These are phyloP conservation scores for Drosophila melanogaster DNA, from an alignment of 1,140 invertebrate genomes.

Conservation along the genomic window Release_6_plus_ISO1_MT NT_033779.5:22011001-22011500, in stretches of 20 bases:
- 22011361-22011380: constrained; percentile 34
- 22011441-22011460: constrained; percentile 69
- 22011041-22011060: too few relatives aligned
- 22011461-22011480: constrained; percentile 85
- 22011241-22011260: constrained; percentile 75
- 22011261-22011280: constrained; percentile 29
- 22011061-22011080: neutral
- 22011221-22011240: constrained; percentile 72
- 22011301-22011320: constrained; percentile 63
- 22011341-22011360: constrained; percentile 40
- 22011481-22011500: constrained; percentile 83
- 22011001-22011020: too few relatives aligned
- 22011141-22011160: constrained; percentile 16
- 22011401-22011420: constrained; percentile 54
- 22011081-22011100: too few relatives aligned
- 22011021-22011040: too few relatives aligned
- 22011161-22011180: constrained; percentile 6
- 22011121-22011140: constrained; percentile 1
- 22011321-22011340: constrained; percentile 15
- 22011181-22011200: constrained; percentile 78
- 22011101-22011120: too few relatives aligned
- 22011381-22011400: constrained; percentile 37
- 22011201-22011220: constrained; percentile 84
- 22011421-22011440: constrained; percentile 57
- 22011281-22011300: constrained; percentile 52